phyloP scores from a whole-genome alignment of 1,140 invertebrate species.

The Drosophila saltans region DNA sequence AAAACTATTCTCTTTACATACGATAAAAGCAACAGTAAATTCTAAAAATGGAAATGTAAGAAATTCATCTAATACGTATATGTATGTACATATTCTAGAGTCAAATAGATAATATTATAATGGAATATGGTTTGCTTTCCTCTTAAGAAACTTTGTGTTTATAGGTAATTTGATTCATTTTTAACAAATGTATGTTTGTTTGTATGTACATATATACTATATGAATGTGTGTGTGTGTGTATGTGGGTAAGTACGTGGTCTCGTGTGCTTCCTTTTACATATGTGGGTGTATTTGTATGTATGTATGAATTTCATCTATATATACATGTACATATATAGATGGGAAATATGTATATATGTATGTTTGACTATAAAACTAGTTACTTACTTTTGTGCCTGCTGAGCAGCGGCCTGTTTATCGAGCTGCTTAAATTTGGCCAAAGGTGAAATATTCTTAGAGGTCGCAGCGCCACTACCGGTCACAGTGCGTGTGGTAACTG shows the following conservation, averaged over 20 bases:
- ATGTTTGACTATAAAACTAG: not conserved
- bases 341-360: constrained; percentile 1
- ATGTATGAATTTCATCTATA: too few species aligned
- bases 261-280: not conserved
- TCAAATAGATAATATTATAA: too few species aligned
- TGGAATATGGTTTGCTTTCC: not conserved
- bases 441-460: constrained; percentile 90
- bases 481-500: constrained; percentile 87
- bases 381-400: constrained; percentile 89
- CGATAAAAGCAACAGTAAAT: too few species aligned
- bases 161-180: too few species aligned
- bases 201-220: constrained; percentile 4
- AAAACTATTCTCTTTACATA: too few species aligned
- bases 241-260: not conserved
- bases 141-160: not conserved
- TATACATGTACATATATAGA: not conserved
- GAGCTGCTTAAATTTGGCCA: constrained; percentile 95
- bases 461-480: constrained; percentile 84
- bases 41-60: too few species aligned
- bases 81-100: too few species aligned
- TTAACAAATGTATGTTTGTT: constrained; percentile 1
- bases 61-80: too few species aligned
- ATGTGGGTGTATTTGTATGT: not conserved
- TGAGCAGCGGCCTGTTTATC: constrained; percentile 91
- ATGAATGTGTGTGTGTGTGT: constrained; percentile 1